phyloP scores from a whole-genome alignment of 2,797 vertebrate species.

The Chrysocyon brachyurus region DNA sequence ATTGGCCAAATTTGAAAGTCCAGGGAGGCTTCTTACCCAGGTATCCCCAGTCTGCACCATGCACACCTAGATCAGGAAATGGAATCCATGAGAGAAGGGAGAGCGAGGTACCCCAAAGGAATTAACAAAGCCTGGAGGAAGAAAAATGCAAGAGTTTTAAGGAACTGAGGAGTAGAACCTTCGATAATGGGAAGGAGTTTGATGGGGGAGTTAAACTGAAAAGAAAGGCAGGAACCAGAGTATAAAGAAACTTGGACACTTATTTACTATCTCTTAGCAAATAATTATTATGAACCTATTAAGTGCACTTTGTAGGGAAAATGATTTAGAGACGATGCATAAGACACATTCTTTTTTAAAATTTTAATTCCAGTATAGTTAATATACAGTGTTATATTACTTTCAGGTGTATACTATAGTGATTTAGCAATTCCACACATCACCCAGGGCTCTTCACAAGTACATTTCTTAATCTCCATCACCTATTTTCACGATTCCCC shows the following conservation, averaged over 20 bases:
- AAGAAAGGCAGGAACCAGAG: neutral
- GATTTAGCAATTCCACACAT: neutral
- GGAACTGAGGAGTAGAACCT: neutral
- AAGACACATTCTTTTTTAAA: neutral
- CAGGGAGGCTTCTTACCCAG: neutral
- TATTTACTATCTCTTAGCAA: neutral
- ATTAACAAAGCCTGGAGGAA: neutral
- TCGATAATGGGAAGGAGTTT: neutral
- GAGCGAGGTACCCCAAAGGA: neutral
- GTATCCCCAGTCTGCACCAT: accelerated
- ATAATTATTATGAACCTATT: neutral
- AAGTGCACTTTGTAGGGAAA: neutral
- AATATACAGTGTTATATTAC: neutral
- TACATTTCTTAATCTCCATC: neutral
- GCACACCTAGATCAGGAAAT: neutral
- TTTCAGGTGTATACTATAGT: neutral
- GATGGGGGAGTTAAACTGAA: neutral
- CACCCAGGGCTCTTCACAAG: neutral
- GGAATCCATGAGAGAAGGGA: neutral
- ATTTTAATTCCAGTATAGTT: neutral
- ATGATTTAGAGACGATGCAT: neutral
- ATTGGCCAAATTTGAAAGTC: neutral
- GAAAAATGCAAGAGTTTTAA: neutral
- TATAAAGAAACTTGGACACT: neutral
- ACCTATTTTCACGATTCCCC: too few relatives aligned